A percentile compares a stretch with the other conserved stretches of the same genome.
phyloP scores from a whole-genome alignment of 2,888 invertebrate species.

The Neocrepidodera transversa region DNA sequence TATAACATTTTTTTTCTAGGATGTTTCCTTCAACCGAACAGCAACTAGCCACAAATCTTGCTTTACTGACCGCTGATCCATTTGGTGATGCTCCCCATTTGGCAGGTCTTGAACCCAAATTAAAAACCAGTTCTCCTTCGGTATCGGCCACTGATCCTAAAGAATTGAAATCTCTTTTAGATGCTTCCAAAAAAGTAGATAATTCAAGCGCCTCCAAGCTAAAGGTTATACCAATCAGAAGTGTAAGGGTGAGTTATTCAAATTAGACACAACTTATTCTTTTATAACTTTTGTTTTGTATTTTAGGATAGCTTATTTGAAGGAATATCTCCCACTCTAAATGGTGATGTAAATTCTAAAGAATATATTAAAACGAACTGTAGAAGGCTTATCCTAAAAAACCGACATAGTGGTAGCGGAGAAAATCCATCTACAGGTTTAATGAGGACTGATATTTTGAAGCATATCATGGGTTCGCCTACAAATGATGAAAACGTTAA shows the following conservation, averaged over 20 bases:
- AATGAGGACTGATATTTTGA: slow-evolving; percentile 40
- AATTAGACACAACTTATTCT: too few relatives aligned
- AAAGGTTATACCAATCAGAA: slow-evolving; percentile 48
- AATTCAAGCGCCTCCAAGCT: slow-evolving; percentile 43
- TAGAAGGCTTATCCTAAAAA: slow-evolving; percentile 43
- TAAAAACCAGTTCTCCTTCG: slow-evolving; percentile 34
- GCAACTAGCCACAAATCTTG: slow-evolving; percentile 42
- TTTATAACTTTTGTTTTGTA: neutral
- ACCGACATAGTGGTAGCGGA: slow-evolving; percentile 29
- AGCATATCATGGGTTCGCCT: slow-evolving; percentile 32
- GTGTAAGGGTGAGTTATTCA: slow-evolving; percentile 43
- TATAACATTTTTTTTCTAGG: slow-evolving; percentile 38
- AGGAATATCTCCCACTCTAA: slow-evolving; percentile 54
- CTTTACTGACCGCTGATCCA: slow-evolving; percentile 47
- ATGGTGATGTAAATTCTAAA: slow-evolving; percentile 30
- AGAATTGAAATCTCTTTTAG: slow-evolving; percentile 52
- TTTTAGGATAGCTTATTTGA: slow-evolving; percentile 81
- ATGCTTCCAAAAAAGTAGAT: slow-evolving; percentile 50
- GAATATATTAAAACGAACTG: slow-evolving; percentile 44
- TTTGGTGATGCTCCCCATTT: slow-evolving; percentile 53
- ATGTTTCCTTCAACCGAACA: slow-evolving; percentile 43
- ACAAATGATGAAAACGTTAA: slow-evolving; percentile 33
- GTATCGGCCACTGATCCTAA: slow-evolving; percentile 53
- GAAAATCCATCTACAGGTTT: slow-evolving; percentile 30
- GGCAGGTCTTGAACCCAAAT: slow-evolving; percentile 50